Base-by-base conservation (phyloP, 2,113 vertebrate species). In the Brachyhypopomus occidentalis region DNA sequence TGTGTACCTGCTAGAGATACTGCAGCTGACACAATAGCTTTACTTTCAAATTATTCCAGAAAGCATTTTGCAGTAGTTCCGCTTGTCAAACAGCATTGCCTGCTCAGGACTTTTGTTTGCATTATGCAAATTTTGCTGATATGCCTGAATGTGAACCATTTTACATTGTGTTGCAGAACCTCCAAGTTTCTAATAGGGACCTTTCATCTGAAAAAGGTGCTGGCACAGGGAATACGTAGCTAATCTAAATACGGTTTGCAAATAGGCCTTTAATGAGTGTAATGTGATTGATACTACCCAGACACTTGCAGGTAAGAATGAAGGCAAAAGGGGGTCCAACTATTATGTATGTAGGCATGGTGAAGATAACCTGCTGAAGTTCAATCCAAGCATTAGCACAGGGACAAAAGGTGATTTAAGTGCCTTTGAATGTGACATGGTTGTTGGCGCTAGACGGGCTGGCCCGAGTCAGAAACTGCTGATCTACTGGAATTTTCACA, bases 201-300 rank as follows among this genome's bases (percentile, higher is more conserved):
- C 48, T 23, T n/a, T 45, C 48, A 41, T 70, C 64, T 71, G n/a
- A 70, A 55, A 79, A 78, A 78, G 30, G 45, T 36, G 63, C 48
- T 27, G 30, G n/a, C 12, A 70, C 9, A 62, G 19, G 22, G 56
- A 22, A 9, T 20, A 52, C 17, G 16, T 55, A 30, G 38, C 19
- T 62, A 79, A 62, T 45, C 41, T 11, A 45, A 45, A 45, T 45
- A 8, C 2, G 9, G 41, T 45, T 45, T 45, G 9, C 5, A 11
- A 45, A 8, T 30, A 30, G 30, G 30, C 30, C 30, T 30, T 30
- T 30, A 30, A 30, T 30, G 30, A 30, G 1, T 30, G 30, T 30
- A 30, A 30, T 30, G 30, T 30, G 30, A 30, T n/a, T n/a, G n/a
- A n/a, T n/a, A n/a, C n/a, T n/a, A n/a, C n/a, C n/a, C 30, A 30